Conservation (phyloP, 2,113 vertebrate species). For the Xyrauchen texanus region DNA sequence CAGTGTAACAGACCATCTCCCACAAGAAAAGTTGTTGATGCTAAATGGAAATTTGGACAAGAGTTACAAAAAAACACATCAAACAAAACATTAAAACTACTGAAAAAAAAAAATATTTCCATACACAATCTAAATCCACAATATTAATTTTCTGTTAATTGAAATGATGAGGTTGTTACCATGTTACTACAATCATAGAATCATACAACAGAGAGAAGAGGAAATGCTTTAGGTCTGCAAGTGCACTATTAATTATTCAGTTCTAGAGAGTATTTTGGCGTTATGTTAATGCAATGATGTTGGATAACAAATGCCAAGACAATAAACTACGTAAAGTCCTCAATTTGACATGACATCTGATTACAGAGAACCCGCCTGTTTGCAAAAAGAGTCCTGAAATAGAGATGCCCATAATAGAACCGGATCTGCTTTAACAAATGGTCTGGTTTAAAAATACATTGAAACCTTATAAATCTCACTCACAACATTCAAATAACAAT, state of each 20-base stretch:
- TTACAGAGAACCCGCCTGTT: background rate
- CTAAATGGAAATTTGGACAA: constrained; percentile 51
- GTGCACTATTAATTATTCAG: constrained; percentile 11
- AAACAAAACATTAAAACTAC: constrained; percentile 5
- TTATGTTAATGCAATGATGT: background rate
- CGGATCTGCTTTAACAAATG: background rate
- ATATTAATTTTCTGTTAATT: constrained; percentile 10
- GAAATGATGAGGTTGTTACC: background rate
- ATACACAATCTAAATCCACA: background rate
- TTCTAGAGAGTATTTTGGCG: background rate
- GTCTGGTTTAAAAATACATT: background rate
- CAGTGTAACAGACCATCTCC: constrained; percentile 80
- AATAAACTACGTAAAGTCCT: background rate
- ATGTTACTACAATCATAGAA: background rate
- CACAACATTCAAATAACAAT: background rate
- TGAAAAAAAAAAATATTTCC: constrained; percentile 5
- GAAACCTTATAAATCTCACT: background rate
- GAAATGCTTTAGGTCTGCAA: background rate
- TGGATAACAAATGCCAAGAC: background rate
- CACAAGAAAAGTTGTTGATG: constrained; percentile 66
- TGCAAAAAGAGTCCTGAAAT: background rate
- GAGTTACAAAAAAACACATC: constrained; percentile 34
- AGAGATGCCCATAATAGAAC: background rate
- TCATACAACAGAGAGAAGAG: background rate
- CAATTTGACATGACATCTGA: background rate